phyloP scores from a whole-genome alignment of 2,113 vertebrate genomes.

The Siniperca chuatsi region DNA sequence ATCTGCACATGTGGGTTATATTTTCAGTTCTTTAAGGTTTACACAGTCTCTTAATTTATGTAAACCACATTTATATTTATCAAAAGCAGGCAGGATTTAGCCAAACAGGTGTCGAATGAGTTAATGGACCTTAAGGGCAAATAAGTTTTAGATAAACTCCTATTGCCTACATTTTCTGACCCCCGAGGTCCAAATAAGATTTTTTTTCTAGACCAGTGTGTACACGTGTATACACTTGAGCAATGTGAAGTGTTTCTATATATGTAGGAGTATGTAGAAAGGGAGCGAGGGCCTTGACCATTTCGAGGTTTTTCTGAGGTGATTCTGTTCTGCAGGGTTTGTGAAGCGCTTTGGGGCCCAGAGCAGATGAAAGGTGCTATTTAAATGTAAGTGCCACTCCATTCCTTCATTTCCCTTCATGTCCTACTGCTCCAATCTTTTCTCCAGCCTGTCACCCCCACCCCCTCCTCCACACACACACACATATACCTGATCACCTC shows the following conservation, averaged over 20 bases:
- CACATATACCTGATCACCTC: conserved; percentile 61
- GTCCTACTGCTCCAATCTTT: conserved; percentile 79
- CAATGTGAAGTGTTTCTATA: conserved; percentile 69
- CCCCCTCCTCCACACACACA: conserved; percentile 28
- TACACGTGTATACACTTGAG: conserved; percentile 57
- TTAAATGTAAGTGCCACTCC: conserved; percentile 91
- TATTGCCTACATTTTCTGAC: conserved; percentile 25
- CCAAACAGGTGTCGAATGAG: not conserved
- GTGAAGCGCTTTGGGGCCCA: conserved; percentile 90
- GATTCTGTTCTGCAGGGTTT: conserved; percentile 91
- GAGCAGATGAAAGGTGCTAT: conserved; percentile 91
- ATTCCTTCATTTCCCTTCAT: conserved; percentile 88
- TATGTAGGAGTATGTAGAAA: conserved; percentile 67
- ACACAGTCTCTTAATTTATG: conserved; percentile 29
- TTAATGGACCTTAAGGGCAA: conserved; percentile 16
- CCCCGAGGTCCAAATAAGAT: conserved; percentile 24
- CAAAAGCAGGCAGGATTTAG: conserved; percentile 17
- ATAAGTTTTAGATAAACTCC: conserved; percentile 15
- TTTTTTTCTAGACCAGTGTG: conserved; percentile 25
- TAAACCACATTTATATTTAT: conserved; percentile 38
- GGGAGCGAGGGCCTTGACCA: conserved; percentile 79
- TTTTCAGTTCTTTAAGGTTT: conserved; percentile 29
- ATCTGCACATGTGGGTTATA: conserved; percentile 21
- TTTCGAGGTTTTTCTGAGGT: conserved; percentile 88
- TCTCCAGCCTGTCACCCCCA: conserved; percentile 73